These are phyloP conservation scores for Bactericera cockerelli DNA, from an alignment of 1,140 invertebrate genomes.

Conservation along the genomic window DNA sequence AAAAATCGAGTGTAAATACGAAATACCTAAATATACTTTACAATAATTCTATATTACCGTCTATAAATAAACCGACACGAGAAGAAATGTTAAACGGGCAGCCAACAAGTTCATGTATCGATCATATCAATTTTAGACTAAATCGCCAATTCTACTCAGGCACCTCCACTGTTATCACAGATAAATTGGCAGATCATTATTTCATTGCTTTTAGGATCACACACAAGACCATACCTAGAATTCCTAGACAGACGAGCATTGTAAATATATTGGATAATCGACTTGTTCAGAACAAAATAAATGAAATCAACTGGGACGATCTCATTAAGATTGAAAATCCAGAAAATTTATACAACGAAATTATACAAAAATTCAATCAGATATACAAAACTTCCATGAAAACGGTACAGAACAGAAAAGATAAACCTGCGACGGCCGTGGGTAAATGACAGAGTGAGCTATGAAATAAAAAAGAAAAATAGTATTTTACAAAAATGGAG, in stretches of 20 bases:
- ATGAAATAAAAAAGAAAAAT: too few relatives aligned
- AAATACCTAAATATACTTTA: not conserved
- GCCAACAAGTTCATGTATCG: not conserved
- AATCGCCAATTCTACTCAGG: not conserved
- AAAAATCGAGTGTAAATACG: not conserved
- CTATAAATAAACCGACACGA: not conserved
- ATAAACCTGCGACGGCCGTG: not conserved
- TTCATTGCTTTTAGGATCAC: not conserved
- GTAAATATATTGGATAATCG: not conserved
- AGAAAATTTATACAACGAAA: not conserved
- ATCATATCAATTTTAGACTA: not conserved
- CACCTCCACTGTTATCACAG: not conserved
- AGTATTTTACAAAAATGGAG: too few relatives aligned
- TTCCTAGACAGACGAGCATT: too few relatives aligned
- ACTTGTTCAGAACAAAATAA: not conserved
- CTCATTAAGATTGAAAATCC: not conserved
- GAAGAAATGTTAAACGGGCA: constrained; percentile 2
- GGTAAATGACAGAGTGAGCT: too few relatives aligned
- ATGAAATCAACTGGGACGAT: constrained; percentile 1
- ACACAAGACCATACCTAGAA: not conserved
- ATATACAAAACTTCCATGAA: not conserved
- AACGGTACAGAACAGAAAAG: not conserved
- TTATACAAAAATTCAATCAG: not conserved
- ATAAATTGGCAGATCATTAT: constrained; percentile 7
- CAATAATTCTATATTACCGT: not conserved